A percentile compares a stretch with the other conserved stretches of the same genome.
These are phyloP conservation scores for Scelioninae gen. 2 DNA, from an alignment of 2,888 invertebrate species.

Conservation along the genomic window DNA sequence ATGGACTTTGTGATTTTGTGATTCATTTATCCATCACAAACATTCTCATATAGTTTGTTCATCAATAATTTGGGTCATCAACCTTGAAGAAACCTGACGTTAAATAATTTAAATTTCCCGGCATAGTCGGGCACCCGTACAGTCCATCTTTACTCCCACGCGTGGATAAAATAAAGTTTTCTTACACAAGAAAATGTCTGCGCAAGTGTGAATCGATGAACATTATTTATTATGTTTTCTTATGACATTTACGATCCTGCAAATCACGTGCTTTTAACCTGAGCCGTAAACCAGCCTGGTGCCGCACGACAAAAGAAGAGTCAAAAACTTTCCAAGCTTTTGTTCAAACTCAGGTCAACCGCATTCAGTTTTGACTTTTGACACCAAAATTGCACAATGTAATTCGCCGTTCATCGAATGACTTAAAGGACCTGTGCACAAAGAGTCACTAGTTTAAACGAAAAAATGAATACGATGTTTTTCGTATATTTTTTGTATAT, in stretches of 20 bases:
- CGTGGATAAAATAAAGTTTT: neutral
- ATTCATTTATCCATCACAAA: too few species aligned
- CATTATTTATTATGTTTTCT: slow-evolving; percentile 31
- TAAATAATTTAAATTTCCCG: slow-evolving; percentile 1
- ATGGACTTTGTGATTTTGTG: too few species aligned
- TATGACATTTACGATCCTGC: slow-evolving; percentile 34
- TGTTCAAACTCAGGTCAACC: slow-evolving; percentile 39
- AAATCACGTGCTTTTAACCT: slow-evolving; percentile 51
- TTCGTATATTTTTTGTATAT: too few species aligned
- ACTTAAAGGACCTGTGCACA: too few species aligned
- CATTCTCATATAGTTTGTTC: too few species aligned
- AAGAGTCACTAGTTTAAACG: too few species aligned
- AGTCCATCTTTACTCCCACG: neutral
- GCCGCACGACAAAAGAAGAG: slow-evolving; percentile 38
- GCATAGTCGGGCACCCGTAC: neutral
- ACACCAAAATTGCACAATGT: slow-evolving; percentile 52
- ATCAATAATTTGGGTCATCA: too few species aligned
- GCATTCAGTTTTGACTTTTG: slow-evolving; percentile 47
- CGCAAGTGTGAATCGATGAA: neutral
- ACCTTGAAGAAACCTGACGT: too few species aligned
- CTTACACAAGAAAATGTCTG: neutral
- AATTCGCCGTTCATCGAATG: slow-evolving; percentile 25
- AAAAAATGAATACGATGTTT: too few species aligned
- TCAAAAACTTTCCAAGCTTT: slow-evolving; percentile 35
- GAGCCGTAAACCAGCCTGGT: slow-evolving; percentile 23